A percentile compares a stretch with the other conserved stretches of the same genome.
Evolutionary conservation across 2,113 vertebrate species (phyloP).

Genomic region (Orthonyx spaldingii): DNA sequence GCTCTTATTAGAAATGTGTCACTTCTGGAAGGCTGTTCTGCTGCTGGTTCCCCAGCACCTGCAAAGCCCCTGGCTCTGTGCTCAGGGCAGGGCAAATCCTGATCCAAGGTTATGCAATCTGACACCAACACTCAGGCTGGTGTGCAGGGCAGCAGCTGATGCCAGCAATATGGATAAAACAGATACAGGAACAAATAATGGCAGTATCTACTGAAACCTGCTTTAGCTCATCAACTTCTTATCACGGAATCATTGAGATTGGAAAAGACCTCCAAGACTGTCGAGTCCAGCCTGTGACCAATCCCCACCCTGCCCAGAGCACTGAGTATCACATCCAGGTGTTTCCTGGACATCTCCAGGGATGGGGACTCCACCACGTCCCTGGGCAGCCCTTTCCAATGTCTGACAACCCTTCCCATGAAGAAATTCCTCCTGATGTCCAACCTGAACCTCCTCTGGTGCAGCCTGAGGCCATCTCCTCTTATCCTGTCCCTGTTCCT

Average conservation of each 20-base stretch:
- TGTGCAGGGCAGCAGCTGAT: background rate
- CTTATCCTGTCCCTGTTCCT: background rate
- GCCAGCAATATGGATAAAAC: background rate
- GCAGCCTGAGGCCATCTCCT: fast-evolving
- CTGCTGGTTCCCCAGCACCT: background rate
- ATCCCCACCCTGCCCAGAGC: background rate
- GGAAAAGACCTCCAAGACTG: background rate
- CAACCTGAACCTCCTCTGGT: background rate
- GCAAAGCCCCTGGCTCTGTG: background rate
- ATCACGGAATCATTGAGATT: background rate
- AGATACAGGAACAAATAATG: background rate
- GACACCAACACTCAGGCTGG: background rate
- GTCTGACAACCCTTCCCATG: background rate
- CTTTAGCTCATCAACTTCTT: background rate
- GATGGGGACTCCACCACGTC: background rate
- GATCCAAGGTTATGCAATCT: background rate
- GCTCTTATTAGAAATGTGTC: background rate
- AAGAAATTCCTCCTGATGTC: background rate
- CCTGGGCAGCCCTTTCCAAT: background rate
- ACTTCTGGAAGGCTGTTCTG: background rate
- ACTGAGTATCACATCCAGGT: fast-evolving
- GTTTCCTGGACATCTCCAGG: background rate
- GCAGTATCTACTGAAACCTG: background rate
- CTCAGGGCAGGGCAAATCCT: background rate
- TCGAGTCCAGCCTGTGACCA: fast-evolving